phyloP scores from a whole-genome alignment of 1,140 invertebrate species.

The Centruroides vittatus region DNA sequence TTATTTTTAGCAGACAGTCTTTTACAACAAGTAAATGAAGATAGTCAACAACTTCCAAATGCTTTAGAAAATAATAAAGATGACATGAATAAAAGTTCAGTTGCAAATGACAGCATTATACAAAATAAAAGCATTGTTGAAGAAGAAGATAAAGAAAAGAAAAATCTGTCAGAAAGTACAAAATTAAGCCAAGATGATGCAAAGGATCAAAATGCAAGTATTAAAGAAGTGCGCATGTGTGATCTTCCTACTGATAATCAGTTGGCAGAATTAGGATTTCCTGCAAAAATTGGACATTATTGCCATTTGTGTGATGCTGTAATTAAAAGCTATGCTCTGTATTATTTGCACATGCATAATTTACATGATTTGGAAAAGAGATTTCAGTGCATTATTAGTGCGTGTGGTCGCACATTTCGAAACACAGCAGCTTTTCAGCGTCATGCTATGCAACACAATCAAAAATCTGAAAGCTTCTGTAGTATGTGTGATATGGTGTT shows the following conservation, averaged over 20 bases:
- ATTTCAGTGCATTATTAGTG: constrained; percentile 21
- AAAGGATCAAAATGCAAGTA: too few species aligned
- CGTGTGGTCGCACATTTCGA: constrained; percentile 18
- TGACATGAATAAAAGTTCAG: too few species aligned
- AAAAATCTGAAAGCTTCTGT: constrained; percentile 16
- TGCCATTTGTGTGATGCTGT: constrained; percentile 22
- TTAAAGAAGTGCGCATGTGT: too few species aligned
- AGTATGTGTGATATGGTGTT: constrained; percentile 22
- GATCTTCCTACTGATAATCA: constrained; percentile 16
- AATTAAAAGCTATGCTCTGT: constrained; percentile 22
- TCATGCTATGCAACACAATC: constrained; percentile 15
- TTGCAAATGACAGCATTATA: too few species aligned
- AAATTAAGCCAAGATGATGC: too few species aligned
- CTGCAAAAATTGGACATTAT: constrained; percentile 21
- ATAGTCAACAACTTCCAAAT: too few species aligned
- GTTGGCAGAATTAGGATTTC: constrained; percentile 20
- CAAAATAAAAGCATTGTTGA: too few species aligned
- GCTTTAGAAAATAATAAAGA: too few species aligned
- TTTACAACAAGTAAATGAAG: too few species aligned
- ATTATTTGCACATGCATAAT: constrained; percentile 24
- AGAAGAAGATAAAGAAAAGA: too few species aligned
- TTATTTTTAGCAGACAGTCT: too few species aligned
- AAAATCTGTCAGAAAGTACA: too few species aligned
- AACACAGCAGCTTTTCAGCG: constrained; percentile 16
- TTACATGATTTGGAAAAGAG: constrained; percentile 21